phyloP scores from a whole-genome alignment of 2,797 vertebrate genomes.

The Silurus aristotelis region DNA sequence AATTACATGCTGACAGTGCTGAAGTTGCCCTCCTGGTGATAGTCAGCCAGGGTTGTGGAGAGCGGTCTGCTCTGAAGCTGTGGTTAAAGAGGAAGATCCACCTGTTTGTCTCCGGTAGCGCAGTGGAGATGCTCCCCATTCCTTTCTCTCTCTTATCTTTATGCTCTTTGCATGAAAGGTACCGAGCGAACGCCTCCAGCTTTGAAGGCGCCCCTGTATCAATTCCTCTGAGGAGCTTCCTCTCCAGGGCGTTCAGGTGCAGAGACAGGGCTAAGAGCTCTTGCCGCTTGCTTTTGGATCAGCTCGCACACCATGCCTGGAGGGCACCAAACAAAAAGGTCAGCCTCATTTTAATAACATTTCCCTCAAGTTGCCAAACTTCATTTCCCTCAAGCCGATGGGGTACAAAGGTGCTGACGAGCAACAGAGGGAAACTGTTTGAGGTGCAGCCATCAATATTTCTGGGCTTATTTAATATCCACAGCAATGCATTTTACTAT shows the following conservation, averaged over 20 bases:
- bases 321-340: constrained; percentile 50
- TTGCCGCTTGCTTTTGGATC: constrained; percentile 47
- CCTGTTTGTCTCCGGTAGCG: constrained; percentile 51
- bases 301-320: constrained; percentile 44
- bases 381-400: constrained; percentile 61
- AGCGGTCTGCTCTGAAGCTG: constrained; percentile 39
- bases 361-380: constrained; percentile 56
- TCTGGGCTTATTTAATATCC: constrained; percentile 68
- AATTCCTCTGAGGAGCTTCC: constrained; percentile 50
- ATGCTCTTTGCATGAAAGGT: constrained; percentile 67
- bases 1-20: constrained; percentile 69
- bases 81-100: constrained; percentile 46
- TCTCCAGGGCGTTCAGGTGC: constrained; percentile 44
- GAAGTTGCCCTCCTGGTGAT: constrained; percentile 62
- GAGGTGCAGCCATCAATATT: constrained; percentile 65
- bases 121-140: constrained; percentile 46
- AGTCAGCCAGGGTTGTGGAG: constrained; percentile 58
- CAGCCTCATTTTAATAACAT: constrained; percentile 71
- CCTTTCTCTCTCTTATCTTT: constrained; percentile 63
- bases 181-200: constrained; percentile 57
- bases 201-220: constrained; percentile 57
- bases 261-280: constrained; percentile 31
- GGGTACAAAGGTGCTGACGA: constrained; percentile 52
- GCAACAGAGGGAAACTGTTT: constrained; percentile 61
- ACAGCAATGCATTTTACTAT: constrained; percentile 58